Conservation (phyloP, 2,797 vertebrate genomes). For the Lindbergichthys nudifrons region DNA sequence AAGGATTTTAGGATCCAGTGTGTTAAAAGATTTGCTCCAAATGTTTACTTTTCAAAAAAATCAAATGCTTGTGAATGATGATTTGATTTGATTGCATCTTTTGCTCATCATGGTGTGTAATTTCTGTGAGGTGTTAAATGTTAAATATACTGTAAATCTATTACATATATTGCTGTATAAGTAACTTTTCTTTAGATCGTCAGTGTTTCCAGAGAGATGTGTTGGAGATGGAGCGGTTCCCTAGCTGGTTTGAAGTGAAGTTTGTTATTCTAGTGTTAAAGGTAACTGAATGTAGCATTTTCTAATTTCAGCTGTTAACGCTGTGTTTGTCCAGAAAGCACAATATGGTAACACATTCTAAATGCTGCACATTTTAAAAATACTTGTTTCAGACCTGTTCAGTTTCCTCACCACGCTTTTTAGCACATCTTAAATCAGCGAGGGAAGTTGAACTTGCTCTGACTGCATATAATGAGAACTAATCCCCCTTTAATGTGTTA, state of each 20-base stretch:
- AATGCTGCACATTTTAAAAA: slow-evolving; percentile 60
- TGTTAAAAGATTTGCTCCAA: slow-evolving; percentile 21
- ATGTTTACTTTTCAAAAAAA: slow-evolving; percentile 46
- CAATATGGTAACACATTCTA: slow-evolving; percentile 58
- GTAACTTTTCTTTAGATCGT: slow-evolving; percentile 65
- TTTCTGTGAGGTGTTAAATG: slow-evolving; percentile 74
- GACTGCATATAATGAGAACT: slow-evolving; percentile 13
- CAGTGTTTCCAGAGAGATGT: slow-evolving; percentile 56
- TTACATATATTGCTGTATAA: slow-evolving; percentile 62
- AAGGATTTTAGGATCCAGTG: slow-evolving; percentile 19
- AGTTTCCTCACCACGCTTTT: slow-evolving; percentile 38
- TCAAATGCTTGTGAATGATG: slow-evolving; percentile 58
- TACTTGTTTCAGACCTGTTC: slow-evolving; percentile 32
- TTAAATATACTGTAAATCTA: slow-evolving; percentile 70
- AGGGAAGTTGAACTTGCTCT: slow-evolving; percentile 8
- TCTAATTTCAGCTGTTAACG: slow-evolving; percentile 52
- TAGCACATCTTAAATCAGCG: slow-evolving; percentile 15
- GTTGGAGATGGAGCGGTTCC: slow-evolving; percentile 39
- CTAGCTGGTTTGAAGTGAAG: slow-evolving; percentile 59
- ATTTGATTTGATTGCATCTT: slow-evolving; percentile 55
- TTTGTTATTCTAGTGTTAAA: slow-evolving; percentile 67
- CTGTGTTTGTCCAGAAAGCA: slow-evolving; percentile 69
- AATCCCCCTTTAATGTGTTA: slow-evolving; percentile 9
- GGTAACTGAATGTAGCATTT: slow-evolving; percentile 80
- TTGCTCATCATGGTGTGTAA: slow-evolving; percentile 59